These are phyloP conservation scores for Cepphus grylle DNA, from an alignment of 2,113 vertebrate genomes.

Conservation along the genomic window DNA sequence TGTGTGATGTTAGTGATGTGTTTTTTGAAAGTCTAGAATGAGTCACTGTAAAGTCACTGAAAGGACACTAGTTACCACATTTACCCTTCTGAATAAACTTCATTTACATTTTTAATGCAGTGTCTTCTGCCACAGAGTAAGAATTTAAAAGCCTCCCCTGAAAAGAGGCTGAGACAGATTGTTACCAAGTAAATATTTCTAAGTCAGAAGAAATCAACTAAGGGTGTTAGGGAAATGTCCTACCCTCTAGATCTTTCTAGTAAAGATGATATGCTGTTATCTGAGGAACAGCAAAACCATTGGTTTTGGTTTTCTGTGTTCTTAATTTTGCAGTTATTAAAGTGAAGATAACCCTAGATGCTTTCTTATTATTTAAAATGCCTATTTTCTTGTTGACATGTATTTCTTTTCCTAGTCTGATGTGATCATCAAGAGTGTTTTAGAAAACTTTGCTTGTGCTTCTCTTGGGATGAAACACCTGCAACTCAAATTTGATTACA, in stretches of 20 bases:
- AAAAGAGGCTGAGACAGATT: neutral
- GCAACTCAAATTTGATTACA: neutral
- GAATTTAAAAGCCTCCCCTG: slow-evolving; percentile 17
- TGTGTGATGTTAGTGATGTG: slow-evolving; percentile 68
- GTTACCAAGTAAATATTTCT: neutral
- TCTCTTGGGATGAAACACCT: neutral
- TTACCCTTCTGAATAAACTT: slow-evolving; percentile 72
- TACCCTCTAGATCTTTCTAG: slow-evolving; percentile 1
- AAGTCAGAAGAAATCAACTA: slow-evolving; percentile 38
- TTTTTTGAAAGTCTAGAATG: slow-evolving; percentile 77
- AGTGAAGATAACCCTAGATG: neutral
- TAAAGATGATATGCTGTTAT: neutral
- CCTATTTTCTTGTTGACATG: neutral
- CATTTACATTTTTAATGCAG: slow-evolving; percentile 59
- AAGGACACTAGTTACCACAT: slow-evolving; percentile 77
- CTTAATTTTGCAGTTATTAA: neutral
- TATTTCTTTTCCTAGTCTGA: neutral
- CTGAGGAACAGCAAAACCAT: neutral
- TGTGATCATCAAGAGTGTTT: neutral
- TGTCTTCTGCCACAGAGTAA: slow-evolving; percentile 41
- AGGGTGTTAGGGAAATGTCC: neutral
- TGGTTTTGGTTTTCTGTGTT: neutral
- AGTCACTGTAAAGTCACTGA: slow-evolving; percentile 77
- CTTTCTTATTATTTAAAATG: neutral
- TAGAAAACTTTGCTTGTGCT: neutral